These are phyloP conservation scores for Tachysurus vachellii DNA, from an alignment of 2,113 vertebrate genomes.

Conservation along the genomic window DNA sequence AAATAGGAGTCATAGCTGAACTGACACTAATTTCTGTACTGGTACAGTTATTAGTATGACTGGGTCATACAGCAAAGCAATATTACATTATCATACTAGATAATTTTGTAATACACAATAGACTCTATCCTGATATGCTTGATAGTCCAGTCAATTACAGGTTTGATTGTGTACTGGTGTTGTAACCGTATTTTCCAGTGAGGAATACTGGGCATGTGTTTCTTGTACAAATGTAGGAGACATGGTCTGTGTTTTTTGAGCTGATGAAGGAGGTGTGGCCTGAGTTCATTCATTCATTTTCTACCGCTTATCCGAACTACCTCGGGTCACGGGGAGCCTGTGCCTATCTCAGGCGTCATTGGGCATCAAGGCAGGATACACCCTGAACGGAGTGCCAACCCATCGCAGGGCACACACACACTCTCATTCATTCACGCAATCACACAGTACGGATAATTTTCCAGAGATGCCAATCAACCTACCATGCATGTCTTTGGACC, in stretches of 20 bases:
- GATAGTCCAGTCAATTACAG: background rate
- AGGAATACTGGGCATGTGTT: background rate
- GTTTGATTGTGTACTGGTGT: background rate
- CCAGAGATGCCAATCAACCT: no score
- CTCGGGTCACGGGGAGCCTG: no score
- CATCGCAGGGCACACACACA: no score
- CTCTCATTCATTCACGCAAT: no score
- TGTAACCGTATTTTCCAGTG: background rate
- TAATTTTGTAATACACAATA: background rate
- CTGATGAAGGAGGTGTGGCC: background rate
- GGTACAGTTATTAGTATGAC: background rate
- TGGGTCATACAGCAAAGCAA: background rate
- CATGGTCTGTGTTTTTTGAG: background rate
- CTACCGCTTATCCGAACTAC: no score
- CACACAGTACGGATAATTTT: no score
- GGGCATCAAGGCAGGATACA: no score
- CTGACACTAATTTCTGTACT: background rate
- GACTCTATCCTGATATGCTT: background rate
- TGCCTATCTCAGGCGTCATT: no score
- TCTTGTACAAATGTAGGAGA: background rate
- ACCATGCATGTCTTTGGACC: no score
- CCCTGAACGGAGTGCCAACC: no score
- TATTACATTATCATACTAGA: background rate
- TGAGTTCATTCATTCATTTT: no score
- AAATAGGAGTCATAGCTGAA: background rate